Percentiles rank a stretch among this genome's conserved stretches.
Conservation (phyloP, 2,888 invertebrate species). For the Megastigmus dorsalis region DNA sequence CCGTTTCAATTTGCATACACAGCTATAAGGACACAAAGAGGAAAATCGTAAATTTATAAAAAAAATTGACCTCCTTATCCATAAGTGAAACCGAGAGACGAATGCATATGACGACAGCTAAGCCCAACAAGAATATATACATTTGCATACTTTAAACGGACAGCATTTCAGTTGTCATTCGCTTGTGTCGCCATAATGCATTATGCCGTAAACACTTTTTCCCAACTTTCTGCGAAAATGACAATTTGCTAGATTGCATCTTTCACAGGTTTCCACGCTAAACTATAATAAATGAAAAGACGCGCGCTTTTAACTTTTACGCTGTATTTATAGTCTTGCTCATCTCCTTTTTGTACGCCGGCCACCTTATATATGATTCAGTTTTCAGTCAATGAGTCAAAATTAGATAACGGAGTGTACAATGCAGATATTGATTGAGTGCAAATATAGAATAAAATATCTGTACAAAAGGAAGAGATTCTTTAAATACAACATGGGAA, state of each 20-base stretch:
- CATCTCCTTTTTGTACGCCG: not conserved
- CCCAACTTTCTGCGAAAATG: conserved; percentile 12
- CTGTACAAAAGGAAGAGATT: too few relatives aligned
- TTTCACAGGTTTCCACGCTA: not conserved
- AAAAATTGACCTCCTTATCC: conserved; percentile 3
- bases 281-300: too few relatives aligned
- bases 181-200: not conserved
- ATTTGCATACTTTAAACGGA: too few relatives aligned
- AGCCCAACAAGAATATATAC: too few relatives aligned
- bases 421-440: too few relatives aligned
- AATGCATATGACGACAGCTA: too few relatives aligned
- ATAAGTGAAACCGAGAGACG: not conserved
- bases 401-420: too few relatives aligned
- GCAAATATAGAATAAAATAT: too few relatives aligned
- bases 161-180: not conserved
- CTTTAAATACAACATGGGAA: too few relatives aligned
- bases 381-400: not conserved
- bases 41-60: conserved; percentile 16
- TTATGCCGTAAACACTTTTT: not conserved
- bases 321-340: not conserved
- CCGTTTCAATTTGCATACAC: not conserved
- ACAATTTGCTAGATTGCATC: not conserved
- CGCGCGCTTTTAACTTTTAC: too few relatives aligned
- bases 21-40: not conserved
- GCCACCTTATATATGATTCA: conserved; percentile 16